phyloP scores from a whole-genome alignment of 2,888 invertebrate species.

The Ectemnius cavifrons region DNA sequence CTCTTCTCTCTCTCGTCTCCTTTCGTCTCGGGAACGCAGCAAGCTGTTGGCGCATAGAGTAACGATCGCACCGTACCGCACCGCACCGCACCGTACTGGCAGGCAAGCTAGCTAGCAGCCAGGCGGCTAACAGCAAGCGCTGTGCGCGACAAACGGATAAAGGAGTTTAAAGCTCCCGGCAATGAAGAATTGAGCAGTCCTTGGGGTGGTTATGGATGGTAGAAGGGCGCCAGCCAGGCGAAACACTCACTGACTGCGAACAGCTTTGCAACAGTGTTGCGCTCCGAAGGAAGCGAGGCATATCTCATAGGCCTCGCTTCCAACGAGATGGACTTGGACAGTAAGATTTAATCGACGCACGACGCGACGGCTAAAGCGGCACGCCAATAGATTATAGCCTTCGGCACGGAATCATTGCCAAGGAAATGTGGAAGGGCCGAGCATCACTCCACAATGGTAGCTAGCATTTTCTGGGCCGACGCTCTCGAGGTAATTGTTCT shows the following conservation, averaged over 20 bases:
- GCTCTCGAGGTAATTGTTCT: no score
- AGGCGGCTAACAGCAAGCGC: slow-evolving; percentile 27
- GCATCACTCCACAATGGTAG: no score
- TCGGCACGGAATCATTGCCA: no score
- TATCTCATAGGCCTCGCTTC: not conserved
- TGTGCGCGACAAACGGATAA: slow-evolving; percentile 37
- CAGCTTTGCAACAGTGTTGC: not conserved
- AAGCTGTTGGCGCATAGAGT: slow-evolving; percentile 46
- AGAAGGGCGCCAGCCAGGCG: not conserved
- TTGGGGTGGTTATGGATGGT: not conserved
- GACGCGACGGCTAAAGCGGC: no score
- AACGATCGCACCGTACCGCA: slow-evolving; percentile 35
- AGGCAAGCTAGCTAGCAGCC: no score
- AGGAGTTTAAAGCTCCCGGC: slow-evolving; percentile 22
- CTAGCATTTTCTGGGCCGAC: no score
- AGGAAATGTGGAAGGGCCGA: no score
- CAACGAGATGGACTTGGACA: not conserved
- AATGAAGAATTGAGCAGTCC: slow-evolving; percentile 11
- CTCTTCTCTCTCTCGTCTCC: slow-evolving; percentile 26
- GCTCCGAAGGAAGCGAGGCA: not conserved
- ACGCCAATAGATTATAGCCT: no score
- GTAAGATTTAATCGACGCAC: no score
- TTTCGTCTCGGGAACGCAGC: slow-evolving; percentile 44
- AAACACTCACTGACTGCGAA: not conserved
- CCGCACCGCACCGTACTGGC: no score